Evolutionary conservation across 2,888 invertebrate species (phyloP), one percentile per base, ranked within the genome.

Genomic region (Aromia moschata): DNA sequence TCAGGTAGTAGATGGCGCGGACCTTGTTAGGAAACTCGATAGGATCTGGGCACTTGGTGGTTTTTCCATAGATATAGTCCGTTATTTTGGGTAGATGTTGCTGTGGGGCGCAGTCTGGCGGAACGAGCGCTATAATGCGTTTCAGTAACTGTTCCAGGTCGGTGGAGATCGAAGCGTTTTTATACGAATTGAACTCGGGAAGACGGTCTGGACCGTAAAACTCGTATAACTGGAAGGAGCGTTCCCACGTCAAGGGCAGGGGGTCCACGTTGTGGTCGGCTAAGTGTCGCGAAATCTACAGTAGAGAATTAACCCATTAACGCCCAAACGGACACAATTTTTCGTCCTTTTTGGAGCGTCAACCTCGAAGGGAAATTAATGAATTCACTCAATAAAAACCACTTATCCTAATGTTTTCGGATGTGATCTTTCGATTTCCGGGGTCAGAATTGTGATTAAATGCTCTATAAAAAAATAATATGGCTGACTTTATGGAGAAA

Each of bases 1-100:
- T 81, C n/a, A 97, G 82, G 77, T 95, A 97, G 78, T 92, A 97
- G 57, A 95, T 87, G 51, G 91, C 89, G 31, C 86, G 85, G 73
- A 78, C 74, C 74, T 78, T 79, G 18, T 70, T 63, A 10, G 81
- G 79, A 62, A 81, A 81, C 1, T 75, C 73, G 4, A 80, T 70
- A 0, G 76, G 65, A 54, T 73, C 69, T 1, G 78, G 77, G 43
- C 79, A 59, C 15, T 59, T 62, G 7, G 70, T 70, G 0, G 56
- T 62, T 47, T 70, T 70, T 1, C 71, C 71, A 18, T 69, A 60
- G 12, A 73, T 68, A 56, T 59, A 73, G 45, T 71, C 69, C 58
- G 62, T 64, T 9, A 73, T 65, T 64, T 62, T 87, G 85, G 7
- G 83, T 0, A 88, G 80, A 60, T 87, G 82, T 52, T 85, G 83